Evolutionary conservation across 1,140 invertebrate genomes (phyloP), one percentile per base, ranked within the genome.

Genomic region (Trypoxylus dichotomus): DNA sequence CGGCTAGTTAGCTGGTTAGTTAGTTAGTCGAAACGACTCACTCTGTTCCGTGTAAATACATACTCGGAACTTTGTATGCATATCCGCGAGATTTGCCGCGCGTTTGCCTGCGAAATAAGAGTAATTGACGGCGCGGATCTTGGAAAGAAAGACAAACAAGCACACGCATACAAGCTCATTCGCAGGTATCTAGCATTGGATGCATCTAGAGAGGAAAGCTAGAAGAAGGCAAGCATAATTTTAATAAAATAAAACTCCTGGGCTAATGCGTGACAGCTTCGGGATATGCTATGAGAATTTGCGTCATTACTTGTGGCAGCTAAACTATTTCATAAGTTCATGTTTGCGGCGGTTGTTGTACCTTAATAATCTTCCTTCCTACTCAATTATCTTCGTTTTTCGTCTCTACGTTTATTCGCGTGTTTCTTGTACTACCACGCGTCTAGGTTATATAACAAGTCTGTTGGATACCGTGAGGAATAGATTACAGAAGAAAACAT

Each of bases 331-430:
- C 74, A 75, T 75, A 75, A 75, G 74, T 75, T 54, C 41, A 54
- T 54, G 74, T 75, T 43, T 43, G 74, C 41, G 41, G 72, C 43
- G 74, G 74, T 54, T 54, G 74, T 75, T 47, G 42, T 54, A 54
- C 74, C 24, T 75, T 75, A 75, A 75, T 75, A 75, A 75, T 47
- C 74, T 54, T 47, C 74, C 74, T 75, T 75, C 74, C 74, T 75
- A 75, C 74, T 75, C 74, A 75, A 75, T 75, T 75, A 75, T 75
- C 41, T 75, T 54, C n/a, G 19, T 75, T 75, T 75, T 75, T 75
- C 43, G 41, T 74, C 29, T 43, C 19, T 74, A 41, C 41, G 72
- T 74, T 15, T 15, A 74, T 74, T 41, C 72, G 72, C 72, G 41
- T 41, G 72, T 74, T 74, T 21, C 32, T 41, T 37, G 7, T 24